A percentile compares a stretch with the other conserved stretches of the same genome.
phyloP scores from a whole-genome alignment of 2,888 invertebrate species.

The Pandemis heparana region DNA sequence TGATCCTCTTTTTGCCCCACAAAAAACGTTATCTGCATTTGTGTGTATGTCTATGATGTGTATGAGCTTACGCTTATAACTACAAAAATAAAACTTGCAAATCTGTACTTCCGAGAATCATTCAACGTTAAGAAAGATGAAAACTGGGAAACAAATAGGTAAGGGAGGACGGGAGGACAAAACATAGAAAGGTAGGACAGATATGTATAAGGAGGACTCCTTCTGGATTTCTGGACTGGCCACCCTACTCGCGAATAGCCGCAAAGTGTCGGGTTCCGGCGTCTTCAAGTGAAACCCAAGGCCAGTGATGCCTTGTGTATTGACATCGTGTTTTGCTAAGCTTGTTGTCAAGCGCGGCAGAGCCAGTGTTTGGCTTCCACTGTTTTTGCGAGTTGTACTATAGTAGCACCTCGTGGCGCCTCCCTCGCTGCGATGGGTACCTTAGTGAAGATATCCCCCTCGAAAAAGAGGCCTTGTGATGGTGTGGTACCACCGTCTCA shows the following conservation, averaged over 20 bases:
- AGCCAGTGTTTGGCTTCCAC: background rate
- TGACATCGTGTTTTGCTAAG: conserved; percentile 6
- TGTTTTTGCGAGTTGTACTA: too few relatives aligned
- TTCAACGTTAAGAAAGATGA: background rate
- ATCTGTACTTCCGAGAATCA: too few relatives aligned
- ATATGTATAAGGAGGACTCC: background rate
- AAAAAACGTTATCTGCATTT: too few relatives aligned
- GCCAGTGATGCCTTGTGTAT: conserved; percentile 17
- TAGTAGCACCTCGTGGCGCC: too few relatives aligned
- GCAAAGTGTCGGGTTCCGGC: conserved; percentile 23
- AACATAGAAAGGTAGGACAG: background rate
- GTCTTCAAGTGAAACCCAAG: conserved; percentile 18
- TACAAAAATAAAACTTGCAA: too few relatives aligned
- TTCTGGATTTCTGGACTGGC: background rate
- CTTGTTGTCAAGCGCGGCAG: conserved; percentile 6
- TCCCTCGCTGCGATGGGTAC: too few relatives aligned
- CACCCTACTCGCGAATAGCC: conserved; percentile 8
- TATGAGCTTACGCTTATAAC: too few relatives aligned
- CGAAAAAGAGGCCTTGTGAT: too few relatives aligned
- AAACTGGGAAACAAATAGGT: background rate
- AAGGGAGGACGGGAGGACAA: background rate
- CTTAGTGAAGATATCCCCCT: too few relatives aligned
- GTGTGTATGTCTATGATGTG: too few relatives aligned
- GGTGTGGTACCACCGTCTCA: too few relatives aligned
- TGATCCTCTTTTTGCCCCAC: too few relatives aligned